phyloP scores from a whole-genome alignment of 2,113 vertebrate genomes.

The Apteryx mantelli region DNA sequence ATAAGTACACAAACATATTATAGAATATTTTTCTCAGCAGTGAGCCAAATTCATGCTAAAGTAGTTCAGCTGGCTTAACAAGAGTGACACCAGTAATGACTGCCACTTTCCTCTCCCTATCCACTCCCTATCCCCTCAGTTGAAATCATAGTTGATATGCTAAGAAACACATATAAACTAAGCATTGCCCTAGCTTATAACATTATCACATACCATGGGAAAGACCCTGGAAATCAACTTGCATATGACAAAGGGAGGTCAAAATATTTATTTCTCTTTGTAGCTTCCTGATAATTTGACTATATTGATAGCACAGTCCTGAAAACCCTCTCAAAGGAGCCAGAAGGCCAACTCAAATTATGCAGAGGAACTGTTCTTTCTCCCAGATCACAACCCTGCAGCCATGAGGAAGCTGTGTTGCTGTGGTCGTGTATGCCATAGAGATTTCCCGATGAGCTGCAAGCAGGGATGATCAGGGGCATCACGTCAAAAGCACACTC shows the following conservation, averaged over 20 bases:
- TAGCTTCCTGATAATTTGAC: neutral
- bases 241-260: neutral
- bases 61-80: neutral
- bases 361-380: neutral
- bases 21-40: neutral
- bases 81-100: neutral
- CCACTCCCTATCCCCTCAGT: accelerated
- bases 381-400: neutral
- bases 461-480: neutral
- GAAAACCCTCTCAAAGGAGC: neutral
- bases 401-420: neutral
- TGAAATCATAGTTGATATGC: neutral
- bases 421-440: accelerated
- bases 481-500: neutral
- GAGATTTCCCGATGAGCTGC: neutral
- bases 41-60: neutral
- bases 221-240: neutral
- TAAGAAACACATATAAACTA: neutral
- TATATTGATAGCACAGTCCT: neutral
- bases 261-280: neutral
- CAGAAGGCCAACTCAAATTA: neutral
- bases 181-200: neutral
- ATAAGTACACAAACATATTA: neutral
- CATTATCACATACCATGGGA: neutral
- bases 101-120: neutral